Base-by-base conservation (phyloP, 2,797 vertebrate species). In the Sparidentex hasta region DNA sequence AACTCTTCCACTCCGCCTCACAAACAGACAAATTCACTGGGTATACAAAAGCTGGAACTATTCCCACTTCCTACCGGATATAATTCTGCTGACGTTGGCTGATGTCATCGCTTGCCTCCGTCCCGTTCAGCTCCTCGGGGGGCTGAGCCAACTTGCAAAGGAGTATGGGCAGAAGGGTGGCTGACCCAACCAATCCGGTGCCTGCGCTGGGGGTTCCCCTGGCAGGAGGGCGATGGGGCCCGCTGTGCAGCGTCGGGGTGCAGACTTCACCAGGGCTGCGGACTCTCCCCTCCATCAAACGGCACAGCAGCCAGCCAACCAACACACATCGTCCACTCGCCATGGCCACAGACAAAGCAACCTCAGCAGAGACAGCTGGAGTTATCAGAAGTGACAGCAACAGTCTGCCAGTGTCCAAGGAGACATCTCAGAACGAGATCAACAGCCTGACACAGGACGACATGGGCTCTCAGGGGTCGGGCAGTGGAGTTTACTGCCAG, bases 181-280 rank as follows among this genome's bases (percentile, higher is more conserved):
- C 94, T 69, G 94, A 95, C 77, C 90, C 92, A 74, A 93, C 95
- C 75, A 95, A 96, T 94, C 93, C 95, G 0, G 95, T 96, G 91
- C 95, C 95, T 81, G 93, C 94, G 4, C 91, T 96, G 80, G 95
- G 95, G 78, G 84, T 95, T 79, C 94, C 95, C 76, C 88, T 95
- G 75, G 92, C 93, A 3, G 94, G 91, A 72, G 95, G 92, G 72
- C 89, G 92, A 96, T 96, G 96, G 95, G 95, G 93, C 46, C 94
- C 93, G 0, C 86, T 97, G 88, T 96, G 94, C 93, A 98, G 95
- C 62, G 96, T 98, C 20, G 98, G 97, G 9, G 97, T 98, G 89
- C 98, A 99, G 91, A 99, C 98, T 9, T 99, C 98, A 85, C 98
- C 98, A 0, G 97, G 97, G 92, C 96, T 98, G 91, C 96, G 96